A percentile compares a stretch with the other conserved stretches of the same genome.
phyloP scores from a whole-genome alignment of 2,113 vertebrate genomes.

The Scomber colias region DNA sequence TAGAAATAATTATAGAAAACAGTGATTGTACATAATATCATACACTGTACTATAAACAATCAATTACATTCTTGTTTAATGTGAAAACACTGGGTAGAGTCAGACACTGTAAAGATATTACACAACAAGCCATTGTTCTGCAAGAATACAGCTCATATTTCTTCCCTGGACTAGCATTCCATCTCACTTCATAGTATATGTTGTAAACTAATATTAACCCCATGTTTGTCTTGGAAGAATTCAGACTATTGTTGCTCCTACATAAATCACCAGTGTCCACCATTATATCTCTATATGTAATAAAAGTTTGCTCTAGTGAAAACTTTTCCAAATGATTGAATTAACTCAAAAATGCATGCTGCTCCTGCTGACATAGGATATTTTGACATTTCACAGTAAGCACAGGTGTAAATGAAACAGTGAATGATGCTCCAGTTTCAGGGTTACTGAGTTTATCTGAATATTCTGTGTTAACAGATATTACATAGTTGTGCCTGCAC shows the following conservation, averaged over 20 bases:
- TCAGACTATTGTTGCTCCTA: background rate
- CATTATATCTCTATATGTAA: too few relatives aligned
- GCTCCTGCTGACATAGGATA: too few relatives aligned
- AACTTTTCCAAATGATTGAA: background rate
- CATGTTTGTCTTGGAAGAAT: background rate
- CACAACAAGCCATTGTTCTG: background rate
- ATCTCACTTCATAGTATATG: background rate
- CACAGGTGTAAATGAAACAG: too few relatives aligned
- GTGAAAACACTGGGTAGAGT: background rate
- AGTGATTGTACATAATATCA: background rate
- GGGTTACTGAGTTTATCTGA: background rate
- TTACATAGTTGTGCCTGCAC: background rate
- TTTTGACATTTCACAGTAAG: too few relatives aligned
- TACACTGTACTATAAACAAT: background rate
- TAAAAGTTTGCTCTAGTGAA: background rate
- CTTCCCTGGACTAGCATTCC: background rate
- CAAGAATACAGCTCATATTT: background rate
- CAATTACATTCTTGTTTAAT: background rate
- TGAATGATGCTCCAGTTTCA: too few relatives aligned
- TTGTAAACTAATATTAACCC: background rate
- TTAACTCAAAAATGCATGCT: too few relatives aligned
- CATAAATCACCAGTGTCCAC: background rate
- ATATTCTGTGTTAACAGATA: conserved; percentile 3
- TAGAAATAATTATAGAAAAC: background rate
- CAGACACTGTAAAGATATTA: conserved; percentile 2